phyloP scores from a whole-genome alignment of 2,888 invertebrate genomes.

The Helleia helle region DNA sequence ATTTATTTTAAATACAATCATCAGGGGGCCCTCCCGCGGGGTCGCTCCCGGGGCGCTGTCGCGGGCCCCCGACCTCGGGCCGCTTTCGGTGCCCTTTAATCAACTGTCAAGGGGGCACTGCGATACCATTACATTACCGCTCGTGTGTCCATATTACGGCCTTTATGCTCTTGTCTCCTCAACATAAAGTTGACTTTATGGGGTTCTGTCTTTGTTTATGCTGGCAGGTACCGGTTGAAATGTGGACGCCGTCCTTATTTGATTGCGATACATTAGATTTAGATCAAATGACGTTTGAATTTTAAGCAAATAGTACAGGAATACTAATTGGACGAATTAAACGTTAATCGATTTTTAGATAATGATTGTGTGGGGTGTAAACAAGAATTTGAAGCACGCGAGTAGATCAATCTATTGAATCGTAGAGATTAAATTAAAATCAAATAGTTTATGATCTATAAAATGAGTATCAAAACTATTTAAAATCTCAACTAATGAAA shows the following conservation, averaged over 20 bases:
- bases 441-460: too few species aligned
- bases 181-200: constrained; percentile 18
- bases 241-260: constrained; percentile 54
- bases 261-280: constrained; percentile 54
- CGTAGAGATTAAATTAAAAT: too few species aligned
- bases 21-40: constrained; percentile 64
- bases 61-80: constrained; percentile 64
- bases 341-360: too few species aligned
- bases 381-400: too few species aligned
- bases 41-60: constrained; percentile 64
- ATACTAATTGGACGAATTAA: neutral
- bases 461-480: too few species aligned
- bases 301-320: constrained; percentile 24
- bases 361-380: too few species aligned
- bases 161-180: constrained; percentile 17
- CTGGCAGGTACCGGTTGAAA: constrained; percentile 23
- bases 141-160: constrained; percentile 15
- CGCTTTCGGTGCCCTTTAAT: constrained; percentile 71
- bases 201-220: constrained; percentile 18
- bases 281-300: constrained; percentile 43
- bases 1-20: constrained; percentile 75
- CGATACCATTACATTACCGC: constrained; percentile 41
- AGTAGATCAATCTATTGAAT: too few species aligned
- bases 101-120: constrained; percentile 66
- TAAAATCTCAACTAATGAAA: too few species aligned